These are phyloP conservation scores for Corydoras sp. DNA, from an alignment of 2,113 vertebrate species.

Conservation along the genomic window DNA sequence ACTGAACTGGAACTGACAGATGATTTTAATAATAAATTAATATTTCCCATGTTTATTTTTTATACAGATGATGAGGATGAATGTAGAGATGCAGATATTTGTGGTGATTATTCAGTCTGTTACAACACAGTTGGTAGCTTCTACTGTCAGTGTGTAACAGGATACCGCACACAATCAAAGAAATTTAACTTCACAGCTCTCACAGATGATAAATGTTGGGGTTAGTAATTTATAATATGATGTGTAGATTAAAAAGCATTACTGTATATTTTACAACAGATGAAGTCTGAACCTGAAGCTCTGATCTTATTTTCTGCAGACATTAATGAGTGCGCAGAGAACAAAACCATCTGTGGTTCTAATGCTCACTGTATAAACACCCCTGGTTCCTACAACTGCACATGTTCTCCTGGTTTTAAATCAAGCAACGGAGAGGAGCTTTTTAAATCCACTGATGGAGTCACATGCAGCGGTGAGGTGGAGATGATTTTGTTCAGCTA, in stretches of 20 bases:
- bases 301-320: conserved; percentile 41
- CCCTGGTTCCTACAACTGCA: conserved; percentile 34
- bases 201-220: no score
- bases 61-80: no score
- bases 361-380: background rate
- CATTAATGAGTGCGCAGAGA: conserved; percentile 28
- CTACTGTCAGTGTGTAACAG: conserved; percentile 48
- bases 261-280: no score
- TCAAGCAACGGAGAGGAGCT: background rate
- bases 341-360: conserved; percentile 34
- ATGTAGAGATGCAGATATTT: no score
- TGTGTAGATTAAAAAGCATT: no score
- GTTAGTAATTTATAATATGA: background rate
- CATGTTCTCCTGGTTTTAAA: conserved; percentile 45
- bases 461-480: conserved; percentile 49
- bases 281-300: background rate
- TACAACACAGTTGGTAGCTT: conserved; percentile 42
- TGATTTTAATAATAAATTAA: no score
- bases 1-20: no score
- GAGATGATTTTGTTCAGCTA: background rate
- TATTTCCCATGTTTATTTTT: no score
- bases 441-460: rapidly evolving
- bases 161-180: conserved; percentile 23
- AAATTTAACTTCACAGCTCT: no score
- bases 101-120: background rate